A percentile compares a stretch with the other conserved stretches of the same genome.
phyloP scores from a whole-genome alignment of 2,113 vertebrate species.

The Phalacrocorax aristotelis region DNA sequence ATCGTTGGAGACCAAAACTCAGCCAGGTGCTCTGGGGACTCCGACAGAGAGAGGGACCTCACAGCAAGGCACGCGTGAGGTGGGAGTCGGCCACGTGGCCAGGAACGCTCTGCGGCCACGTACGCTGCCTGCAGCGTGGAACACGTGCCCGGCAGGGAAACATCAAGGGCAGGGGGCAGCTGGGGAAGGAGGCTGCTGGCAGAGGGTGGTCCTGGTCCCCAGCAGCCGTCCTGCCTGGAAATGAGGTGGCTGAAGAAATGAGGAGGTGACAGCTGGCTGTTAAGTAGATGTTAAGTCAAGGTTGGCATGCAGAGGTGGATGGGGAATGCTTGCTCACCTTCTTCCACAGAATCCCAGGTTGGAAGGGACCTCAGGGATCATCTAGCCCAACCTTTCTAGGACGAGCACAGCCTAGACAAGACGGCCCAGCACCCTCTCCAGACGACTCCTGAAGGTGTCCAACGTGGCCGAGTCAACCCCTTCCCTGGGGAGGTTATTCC shows the following conservation, averaged over 20 bases:
- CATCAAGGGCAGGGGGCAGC: neutral
- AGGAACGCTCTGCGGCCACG: neutral
- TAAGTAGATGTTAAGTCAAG: no score
- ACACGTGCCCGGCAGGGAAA: neutral
- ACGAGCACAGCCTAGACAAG: no score
- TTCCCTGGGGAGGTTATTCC: no score
- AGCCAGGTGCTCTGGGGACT: neutral
- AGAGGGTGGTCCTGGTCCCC: neutral
- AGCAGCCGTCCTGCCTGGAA: neutral
- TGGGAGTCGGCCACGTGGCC: rapidly evolving
- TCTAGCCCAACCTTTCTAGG: no score
- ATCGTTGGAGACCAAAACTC: rapidly evolving
- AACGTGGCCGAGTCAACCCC: no score
- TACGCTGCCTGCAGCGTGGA: neutral
- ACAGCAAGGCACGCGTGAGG: rapidly evolving
- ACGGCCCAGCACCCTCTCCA: no score
- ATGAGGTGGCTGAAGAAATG: neutral
- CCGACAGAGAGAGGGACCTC: rapidly evolving
- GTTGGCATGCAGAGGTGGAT: neutral
- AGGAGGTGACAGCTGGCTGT: neutral
- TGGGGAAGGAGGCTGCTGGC: neutral
- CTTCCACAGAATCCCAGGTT: neutral
- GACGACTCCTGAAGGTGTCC: no score
- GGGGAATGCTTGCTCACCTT: neutral
- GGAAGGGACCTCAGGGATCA: no score